These are phyloP conservation scores for Myotis daubentonii DNA, from an alignment of 2,797 vertebrate genomes.

Conservation along the genomic window DNA sequence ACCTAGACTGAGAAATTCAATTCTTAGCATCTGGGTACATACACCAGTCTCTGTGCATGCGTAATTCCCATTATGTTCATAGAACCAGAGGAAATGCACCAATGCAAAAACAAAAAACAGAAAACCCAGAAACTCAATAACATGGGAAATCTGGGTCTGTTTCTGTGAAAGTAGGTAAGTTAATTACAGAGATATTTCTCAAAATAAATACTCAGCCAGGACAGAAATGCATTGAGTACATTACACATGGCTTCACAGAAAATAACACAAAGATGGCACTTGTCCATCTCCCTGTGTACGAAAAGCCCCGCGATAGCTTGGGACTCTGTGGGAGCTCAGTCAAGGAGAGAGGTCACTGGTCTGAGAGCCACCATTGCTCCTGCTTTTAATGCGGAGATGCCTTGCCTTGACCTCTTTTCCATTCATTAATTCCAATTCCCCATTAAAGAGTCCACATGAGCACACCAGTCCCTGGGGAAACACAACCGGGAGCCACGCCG, in stretches of 20 bases:
- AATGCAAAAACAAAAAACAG: neutral
- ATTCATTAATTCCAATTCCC: neutral
- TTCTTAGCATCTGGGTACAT: neutral
- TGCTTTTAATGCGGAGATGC: neutral
- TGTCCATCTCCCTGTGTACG: neutral
- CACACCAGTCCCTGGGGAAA: neutral
- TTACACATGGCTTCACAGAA: conserved; percentile 27
- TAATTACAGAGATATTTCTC: conserved; percentile 32
- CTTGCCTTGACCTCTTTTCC: neutral
- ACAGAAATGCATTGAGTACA: neutral
- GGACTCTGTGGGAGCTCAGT: neutral
- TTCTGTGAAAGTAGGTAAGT: conserved; percentile 21
- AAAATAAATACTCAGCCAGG: neutral
- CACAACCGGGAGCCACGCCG: neutral
- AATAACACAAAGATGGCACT: neutral
- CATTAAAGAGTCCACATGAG: neutral
- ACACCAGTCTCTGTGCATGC: neutral
- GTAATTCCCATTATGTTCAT: conserved; percentile 45
- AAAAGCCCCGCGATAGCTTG: neutral
- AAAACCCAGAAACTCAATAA: conserved; percentile 26
- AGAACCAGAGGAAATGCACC: conserved; percentile 30
- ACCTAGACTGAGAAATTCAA: conserved; percentile 65
- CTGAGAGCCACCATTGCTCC: neutral
- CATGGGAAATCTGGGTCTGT: neutral
- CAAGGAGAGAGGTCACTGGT: neutral